Conservation (phyloP, 2,888 invertebrate genomes). For the Coecobrya sp. region DNA sequence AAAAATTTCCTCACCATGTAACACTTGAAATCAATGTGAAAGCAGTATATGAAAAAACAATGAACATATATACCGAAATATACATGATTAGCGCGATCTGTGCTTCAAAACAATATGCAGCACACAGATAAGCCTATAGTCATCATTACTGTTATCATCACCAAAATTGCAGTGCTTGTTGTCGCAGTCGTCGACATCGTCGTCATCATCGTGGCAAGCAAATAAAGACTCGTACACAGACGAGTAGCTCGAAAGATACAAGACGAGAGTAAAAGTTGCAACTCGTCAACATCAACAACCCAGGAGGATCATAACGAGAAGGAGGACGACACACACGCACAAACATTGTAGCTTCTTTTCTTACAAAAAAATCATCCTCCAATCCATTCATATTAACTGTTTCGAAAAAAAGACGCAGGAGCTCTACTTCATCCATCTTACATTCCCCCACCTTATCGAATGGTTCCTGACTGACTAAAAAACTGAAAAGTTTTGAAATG, state of each 20-base stretch:
- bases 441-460: neutral
- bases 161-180: no score
- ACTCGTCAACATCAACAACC: slow-evolving; percentile 25
- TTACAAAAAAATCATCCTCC: slow-evolving; percentile 34
- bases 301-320: neutral
- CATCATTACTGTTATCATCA: slow-evolving; percentile 14
- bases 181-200: no score
- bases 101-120: no score
- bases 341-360: slow-evolving; percentile 37
- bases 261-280: slow-evolving; percentile 46
- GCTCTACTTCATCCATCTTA: neutral
- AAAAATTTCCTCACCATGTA: no score
- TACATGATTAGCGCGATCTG: no score
- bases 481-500: slow-evolving; percentile 26
- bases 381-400: slow-evolving; percentile 36
- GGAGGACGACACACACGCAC: slow-evolving; percentile 18
- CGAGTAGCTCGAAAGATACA: neutral
- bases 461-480: neutral
- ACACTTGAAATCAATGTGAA: no score
- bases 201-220: neutral
- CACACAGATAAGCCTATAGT: no score
- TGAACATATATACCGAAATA: no score
- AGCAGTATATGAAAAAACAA: no score
- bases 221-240: neutral
- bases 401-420: no score